Evolutionary conservation across 2,113 vertebrate species (phyloP), one percentile per base, ranked within the genome.

Genomic region (Willisornis vidua): DNA sequence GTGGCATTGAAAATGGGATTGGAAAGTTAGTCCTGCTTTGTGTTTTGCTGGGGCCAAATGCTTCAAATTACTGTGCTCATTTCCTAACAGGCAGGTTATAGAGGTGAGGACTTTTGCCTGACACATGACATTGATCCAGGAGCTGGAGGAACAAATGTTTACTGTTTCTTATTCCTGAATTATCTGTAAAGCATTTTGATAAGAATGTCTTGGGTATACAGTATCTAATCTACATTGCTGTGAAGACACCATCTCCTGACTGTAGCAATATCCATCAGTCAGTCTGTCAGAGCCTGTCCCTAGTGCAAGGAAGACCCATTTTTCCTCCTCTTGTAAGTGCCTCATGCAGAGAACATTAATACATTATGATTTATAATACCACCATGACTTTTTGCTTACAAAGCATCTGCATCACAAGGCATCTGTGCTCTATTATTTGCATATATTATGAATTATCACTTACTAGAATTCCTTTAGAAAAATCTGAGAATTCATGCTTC

Each of bases 261-360:
- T 93, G 1, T 25, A 93, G 81, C 81, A 90, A 67, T 93, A 84
- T 72, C 89, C 49, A 71, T 95, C 94, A 33, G 23, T 96, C 90
- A 93, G 70, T 75, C 73, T 61, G 20, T 96, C 93, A 85, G 80
- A 91, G 81, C 57, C 54, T 88, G 54, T 91, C 78, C 55, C 92
- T 82, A 15, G 73, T 92, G 85, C 94, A 70, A 87, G 90, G 28
- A 37, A 72, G 85, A 89, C 59, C 51, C 87, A 92, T 75, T 87
- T 94, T 95, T 95, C 93, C 94, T 87, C 84, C 68, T 87, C 89
- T 75, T 85, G 3, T 81, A 92, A 92, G 74, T 89, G 82, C 59
- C 72, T 92, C 80, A n/a, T 74, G 67, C 70, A 67, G 86, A 67
- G 91, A 96, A 68, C 90, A 88, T 91, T 93, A 94, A 90, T 90